phyloP scores from a whole-genome alignment of 2,888 invertebrate genomes.

The Eristalis arbustorum region DNA sequence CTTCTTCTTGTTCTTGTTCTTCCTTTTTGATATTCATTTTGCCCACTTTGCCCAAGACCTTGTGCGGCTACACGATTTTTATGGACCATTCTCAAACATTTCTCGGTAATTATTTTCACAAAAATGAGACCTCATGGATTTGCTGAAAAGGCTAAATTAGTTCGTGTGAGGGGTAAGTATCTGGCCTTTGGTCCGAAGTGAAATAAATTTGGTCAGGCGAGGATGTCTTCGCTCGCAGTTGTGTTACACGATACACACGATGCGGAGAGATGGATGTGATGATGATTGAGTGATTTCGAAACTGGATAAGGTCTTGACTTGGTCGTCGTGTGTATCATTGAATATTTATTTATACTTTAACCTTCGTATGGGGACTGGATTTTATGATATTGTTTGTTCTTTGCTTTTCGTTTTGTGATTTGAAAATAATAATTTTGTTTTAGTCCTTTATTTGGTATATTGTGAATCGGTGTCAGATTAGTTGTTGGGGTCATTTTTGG shows the following conservation, averaged over 20 bases:
- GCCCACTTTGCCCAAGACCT: neutral
- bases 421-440: neutral
- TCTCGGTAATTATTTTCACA: neutral
- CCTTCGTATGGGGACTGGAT: neutral
- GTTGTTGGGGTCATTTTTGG: no score
- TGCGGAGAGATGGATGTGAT: neutral
- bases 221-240: neutral
- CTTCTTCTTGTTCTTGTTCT: neutral
- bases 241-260: neutral
- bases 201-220: neutral
- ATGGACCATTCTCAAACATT: slow-evolving; percentile 1
- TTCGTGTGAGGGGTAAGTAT: neutral
- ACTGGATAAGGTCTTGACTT: neutral
- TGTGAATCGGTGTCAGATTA: no score
- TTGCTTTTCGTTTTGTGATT: neutral
- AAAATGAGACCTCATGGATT: slow-evolving; percentile 2
- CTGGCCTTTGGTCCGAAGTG: neutral
- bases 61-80: neutral
- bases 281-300: neutral
- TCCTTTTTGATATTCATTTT: neutral
- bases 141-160: slow-evolving; percentile 2
- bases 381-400: neutral
- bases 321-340: neutral
- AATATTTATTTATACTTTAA: neutral
- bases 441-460: neutral